A percentile compares a stretch with the other conserved stretches of the same genome.
phyloP scores from a whole-genome alignment of 2,888 invertebrate genomes.

The Exephanes ischioxanthus region DNA sequence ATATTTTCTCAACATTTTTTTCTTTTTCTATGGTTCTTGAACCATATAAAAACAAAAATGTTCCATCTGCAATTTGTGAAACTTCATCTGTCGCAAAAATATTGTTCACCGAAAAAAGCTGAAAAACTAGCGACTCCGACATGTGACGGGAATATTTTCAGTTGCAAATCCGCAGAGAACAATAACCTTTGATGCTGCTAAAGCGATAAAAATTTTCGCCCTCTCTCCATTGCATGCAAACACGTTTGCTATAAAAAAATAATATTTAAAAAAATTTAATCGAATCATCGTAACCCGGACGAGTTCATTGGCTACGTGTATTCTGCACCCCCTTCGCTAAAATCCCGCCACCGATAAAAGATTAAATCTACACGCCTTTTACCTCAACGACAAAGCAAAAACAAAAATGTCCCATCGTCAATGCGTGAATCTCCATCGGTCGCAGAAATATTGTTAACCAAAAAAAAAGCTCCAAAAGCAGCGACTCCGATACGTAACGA shows the following conservation, averaged over 20 bases:
- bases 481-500: too few relatives aligned
- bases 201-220: neutral
- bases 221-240: too few relatives aligned
- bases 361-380: neutral
- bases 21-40: too few relatives aligned
- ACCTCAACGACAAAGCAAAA: constrained; percentile 1
- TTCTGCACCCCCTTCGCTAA: neutral
- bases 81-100: neutral
- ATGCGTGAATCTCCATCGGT: too few relatives aligned
- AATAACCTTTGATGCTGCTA: neutral
- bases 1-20: too few relatives aligned
- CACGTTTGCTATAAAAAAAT: too few relatives aligned
- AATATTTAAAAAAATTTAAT: constrained; percentile 20
- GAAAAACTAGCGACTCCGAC: too few relatives aligned
- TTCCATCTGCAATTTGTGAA: neutral
- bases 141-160: neutral
- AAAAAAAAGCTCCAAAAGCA: neutral
- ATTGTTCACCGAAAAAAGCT: neutral
- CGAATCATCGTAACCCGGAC: constrained; percentile 12
- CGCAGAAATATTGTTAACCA: neutral
- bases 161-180: neutral
- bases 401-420: neutral
- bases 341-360: neutral
- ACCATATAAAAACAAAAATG: too few relatives aligned
- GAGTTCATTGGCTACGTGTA: constrained; percentile 22